Conservation (phyloP, 2,797 vertebrate genomes). For the Nyctalus aviator region DNA sequence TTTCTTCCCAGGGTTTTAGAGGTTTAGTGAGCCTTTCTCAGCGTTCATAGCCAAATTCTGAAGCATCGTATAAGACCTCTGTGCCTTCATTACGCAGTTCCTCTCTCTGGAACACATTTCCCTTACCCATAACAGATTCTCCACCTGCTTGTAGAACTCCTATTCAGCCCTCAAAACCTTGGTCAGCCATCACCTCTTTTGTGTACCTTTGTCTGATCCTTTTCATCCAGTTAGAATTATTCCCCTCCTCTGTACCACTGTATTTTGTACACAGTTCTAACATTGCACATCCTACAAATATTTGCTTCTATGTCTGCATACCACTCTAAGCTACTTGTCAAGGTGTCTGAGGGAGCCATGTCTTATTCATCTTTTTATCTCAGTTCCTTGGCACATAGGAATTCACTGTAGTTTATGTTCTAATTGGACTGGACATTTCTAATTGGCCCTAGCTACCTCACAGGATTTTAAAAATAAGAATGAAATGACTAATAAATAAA, state of each 20-base stretch:
- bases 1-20: background rate
- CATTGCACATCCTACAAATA: background rate
- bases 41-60: background rate
- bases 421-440: background rate
- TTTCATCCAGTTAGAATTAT: background rate
- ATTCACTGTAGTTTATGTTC: background rate
- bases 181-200: background rate
- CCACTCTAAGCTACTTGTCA: background rate
- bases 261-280: background rate
- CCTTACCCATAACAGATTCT: background rate
- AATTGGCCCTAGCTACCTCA: background rate
- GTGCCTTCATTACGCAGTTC: background rate
- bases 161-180: conserved; percentile 33
- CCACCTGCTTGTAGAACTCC: background rate
- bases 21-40: background rate
- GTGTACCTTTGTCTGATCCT: background rate
- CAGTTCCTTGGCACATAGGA: background rate
- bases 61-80: background rate
- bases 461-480: background rate
- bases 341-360: background rate
- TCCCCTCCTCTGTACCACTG: background rate
- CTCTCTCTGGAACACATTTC: background rate
- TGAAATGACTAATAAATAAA: background rate
- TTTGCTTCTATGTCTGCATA: background rate
- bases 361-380: background rate